Conservation (phyloP, 1,140 invertebrate species). For the Coboldia fuscipes region DNA sequence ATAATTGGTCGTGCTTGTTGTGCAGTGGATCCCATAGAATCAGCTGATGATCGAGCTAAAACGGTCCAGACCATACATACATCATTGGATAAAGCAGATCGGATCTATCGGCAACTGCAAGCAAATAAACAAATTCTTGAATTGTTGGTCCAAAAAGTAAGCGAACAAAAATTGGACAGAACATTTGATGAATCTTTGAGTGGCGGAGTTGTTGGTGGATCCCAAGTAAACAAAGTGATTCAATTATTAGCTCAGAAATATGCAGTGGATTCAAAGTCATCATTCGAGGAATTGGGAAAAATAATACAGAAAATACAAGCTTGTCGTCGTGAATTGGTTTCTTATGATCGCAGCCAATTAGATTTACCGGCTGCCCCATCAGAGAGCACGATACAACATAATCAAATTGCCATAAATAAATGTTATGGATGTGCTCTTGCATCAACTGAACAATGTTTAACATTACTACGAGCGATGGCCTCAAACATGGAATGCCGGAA, state of each 20-base stretch:
- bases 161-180: slow-evolving; percentile 18
- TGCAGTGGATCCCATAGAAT: slow-evolving; percentile 92
- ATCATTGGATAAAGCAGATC: slow-evolving; percentile 81
- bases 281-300: slow-evolving; percentile 91
- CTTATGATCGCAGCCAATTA: slow-evolving; percentile 71
- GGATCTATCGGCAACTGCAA: slow-evolving; percentile 77
- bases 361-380: slow-evolving; percentile 19
- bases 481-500: slow-evolving; percentile 56
- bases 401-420: slow-evolving; percentile 21
- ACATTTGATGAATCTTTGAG: slow-evolving; percentile 21
- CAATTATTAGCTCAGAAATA: slow-evolving; percentile 80
- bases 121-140: slow-evolving; percentile 78
- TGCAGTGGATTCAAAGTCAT: slow-evolving; percentile 80
- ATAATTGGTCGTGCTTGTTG: slow-evolving; percentile 77
- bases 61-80: slow-evolving; percentile 78
- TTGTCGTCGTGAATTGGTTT: slow-evolving; percentile 72
- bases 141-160: slow-evolving; percentile 20
- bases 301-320: slow-evolving; percentile 83
- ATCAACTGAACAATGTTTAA: slow-evolving; percentile 84
- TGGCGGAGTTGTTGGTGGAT: slow-evolving; percentile 24
- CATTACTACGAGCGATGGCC: slow-evolving; percentile 74
- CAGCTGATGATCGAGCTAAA: slow-evolving; percentile 89
- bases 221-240: slow-evolving; percentile 64
- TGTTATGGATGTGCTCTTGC: slow-evolving; percentile 74
- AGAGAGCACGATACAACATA: slow-evolving; percentile 5